Evolutionary conservation across 1,140 invertebrate species (phyloP).

Genomic region (Agrypnia vestita): DNA sequence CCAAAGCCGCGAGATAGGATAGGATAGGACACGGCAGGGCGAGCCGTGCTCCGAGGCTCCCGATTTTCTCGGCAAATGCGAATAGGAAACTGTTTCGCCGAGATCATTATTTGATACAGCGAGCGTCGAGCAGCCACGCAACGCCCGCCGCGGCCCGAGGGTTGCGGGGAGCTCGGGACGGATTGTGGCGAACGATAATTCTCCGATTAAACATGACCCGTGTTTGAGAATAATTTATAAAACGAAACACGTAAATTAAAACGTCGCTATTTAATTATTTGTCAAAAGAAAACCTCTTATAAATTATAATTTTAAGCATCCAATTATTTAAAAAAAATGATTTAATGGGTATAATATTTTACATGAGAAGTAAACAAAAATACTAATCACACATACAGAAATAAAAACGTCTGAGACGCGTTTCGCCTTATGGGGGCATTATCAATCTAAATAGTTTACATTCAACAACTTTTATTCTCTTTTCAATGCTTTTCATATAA

Average conservation of each 20-base stretch:
- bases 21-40: no score
- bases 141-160: neutral
- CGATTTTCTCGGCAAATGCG: neutral
- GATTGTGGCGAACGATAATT: slow-evolving; percentile 17
- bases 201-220: neutral
- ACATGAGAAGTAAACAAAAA: no score
- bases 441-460: no score
- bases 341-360: no score
- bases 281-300: no score
- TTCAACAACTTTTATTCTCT: no score
- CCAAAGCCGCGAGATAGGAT: slow-evolving; percentile 1
- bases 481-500: no score
- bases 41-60: neutral
- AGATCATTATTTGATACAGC: slow-evolving; percentile 7
- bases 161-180: neutral
- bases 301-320: no score
- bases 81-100: slow-evolving; percentile 23
- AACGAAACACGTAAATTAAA: neutral
- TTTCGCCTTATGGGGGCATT: no score
- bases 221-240: neutral
- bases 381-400: no score
- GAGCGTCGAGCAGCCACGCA: neutral
- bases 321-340: no score
- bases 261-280: neutral
- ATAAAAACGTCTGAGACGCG: no score